Evolutionary conservation across 92 coral and sea anemone species (phyloP).

Genomic region (Desmophyllum pertusum): DNA sequence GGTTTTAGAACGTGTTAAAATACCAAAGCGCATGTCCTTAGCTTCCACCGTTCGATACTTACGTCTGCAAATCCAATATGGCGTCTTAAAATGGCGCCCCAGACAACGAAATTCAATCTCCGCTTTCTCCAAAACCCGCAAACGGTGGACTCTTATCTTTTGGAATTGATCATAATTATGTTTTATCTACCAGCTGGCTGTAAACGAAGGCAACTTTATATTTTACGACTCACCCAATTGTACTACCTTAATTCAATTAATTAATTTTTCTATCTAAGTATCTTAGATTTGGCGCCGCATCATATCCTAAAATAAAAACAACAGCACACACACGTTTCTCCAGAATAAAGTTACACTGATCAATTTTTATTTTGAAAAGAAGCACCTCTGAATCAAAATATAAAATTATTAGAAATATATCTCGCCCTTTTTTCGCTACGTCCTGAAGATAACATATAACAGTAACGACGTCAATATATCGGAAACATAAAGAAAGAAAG

Average conservation of each 20-base stretch:
- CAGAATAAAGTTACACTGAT: neutral
- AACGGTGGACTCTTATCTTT: no score
- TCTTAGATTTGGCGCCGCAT: neutral
- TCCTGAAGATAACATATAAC: neutral
- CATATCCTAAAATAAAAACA: neutral
- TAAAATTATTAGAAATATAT: neutral
- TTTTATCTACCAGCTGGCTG: no score
- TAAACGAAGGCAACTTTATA: no score
- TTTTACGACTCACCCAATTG: no score
- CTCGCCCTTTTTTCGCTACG: neutral
- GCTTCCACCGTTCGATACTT: no score
- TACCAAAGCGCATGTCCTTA: no score
- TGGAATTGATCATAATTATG: no score
- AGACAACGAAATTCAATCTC: no score
- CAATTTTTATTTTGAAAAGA: neutral
- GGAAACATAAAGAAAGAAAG: neutral
- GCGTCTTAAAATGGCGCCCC: no score
- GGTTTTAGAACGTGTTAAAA: no score
- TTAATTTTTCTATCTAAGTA: neutral
- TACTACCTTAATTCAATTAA: slow-evolving; percentile 3
- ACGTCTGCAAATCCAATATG: no score
- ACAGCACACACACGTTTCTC: neutral
- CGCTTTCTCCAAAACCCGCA: no score
- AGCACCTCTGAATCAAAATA: neutral
- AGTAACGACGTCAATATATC: neutral